Conservation (phyloP, 2,113 vertebrate genomes). For the Gymnobelideus leadbeateri region DNA sequence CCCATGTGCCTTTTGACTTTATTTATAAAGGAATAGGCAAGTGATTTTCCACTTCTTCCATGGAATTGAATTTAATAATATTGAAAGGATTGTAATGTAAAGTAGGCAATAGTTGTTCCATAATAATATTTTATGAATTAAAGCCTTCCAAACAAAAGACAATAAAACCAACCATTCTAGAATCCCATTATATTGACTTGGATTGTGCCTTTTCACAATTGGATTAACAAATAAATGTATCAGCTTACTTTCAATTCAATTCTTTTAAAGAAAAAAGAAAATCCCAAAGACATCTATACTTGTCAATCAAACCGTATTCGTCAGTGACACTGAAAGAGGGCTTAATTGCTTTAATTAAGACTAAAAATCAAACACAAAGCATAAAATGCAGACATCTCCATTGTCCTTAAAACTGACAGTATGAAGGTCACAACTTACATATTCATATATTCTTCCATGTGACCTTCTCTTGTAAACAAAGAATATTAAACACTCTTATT, state of each 20-base stretch:
- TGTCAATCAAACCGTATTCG: slow-evolving; percentile 15
- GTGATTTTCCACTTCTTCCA: background rate
- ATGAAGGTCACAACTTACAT: slow-evolving; percentile 79
- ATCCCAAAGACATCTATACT: background rate
- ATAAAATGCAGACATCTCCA: slow-evolving; percentile 66
- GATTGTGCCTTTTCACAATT: background rate
- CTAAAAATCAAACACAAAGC: slow-evolving; percentile 60
- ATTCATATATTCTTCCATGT: slow-evolving; percentile 83
- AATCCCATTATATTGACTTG: background rate
- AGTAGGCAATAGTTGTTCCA: background rate
- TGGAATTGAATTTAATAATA: background rate
- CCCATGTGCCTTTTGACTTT: background rate
- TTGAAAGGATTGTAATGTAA: slow-evolving; percentile 15
- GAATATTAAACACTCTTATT: slow-evolving; percentile 85
- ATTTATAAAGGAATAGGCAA: background rate
- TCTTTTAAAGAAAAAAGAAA: background rate
- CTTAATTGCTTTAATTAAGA: slow-evolving; percentile 85
- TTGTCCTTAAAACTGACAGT: slow-evolving; percentile 74
- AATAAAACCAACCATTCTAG: background rate
- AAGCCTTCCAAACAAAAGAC: background rate
- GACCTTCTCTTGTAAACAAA: slow-evolving; percentile 86
- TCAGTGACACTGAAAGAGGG: slow-evolving; percentile 64
- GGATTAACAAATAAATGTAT: background rate
- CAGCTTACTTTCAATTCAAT: background rate
- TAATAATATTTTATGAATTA: background rate